Conservation (phyloP, 2,797 vertebrate species). For the Kryptolebias ocellatus region DNA sequence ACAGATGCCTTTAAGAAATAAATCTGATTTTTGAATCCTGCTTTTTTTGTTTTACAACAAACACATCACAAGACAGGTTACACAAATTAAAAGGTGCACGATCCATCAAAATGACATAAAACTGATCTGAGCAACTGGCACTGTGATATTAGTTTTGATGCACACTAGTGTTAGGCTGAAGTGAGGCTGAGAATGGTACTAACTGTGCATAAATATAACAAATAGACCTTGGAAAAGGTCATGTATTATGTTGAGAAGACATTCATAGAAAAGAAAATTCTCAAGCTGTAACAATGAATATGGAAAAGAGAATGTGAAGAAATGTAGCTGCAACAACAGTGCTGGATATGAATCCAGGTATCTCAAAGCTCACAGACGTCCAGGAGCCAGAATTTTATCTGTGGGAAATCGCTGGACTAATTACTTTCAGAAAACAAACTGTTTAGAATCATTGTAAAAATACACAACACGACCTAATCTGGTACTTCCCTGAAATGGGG, state of each 20-base stretch:
- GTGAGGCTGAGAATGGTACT: too few relatives aligned
- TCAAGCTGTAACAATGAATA: too few relatives aligned
- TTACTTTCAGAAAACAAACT: constrained; percentile 55
- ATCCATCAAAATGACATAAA: too few relatives aligned
- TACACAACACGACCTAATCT: constrained; percentile 67
- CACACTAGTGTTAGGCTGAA: too few relatives aligned
- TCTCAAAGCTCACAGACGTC: constrained; percentile 17
- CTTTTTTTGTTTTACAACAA: too few relatives aligned
- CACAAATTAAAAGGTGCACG: too few relatives aligned
- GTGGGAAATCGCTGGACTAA: constrained; percentile 60
- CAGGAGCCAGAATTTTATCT: constrained; percentile 49
- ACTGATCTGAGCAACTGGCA: too few relatives aligned
- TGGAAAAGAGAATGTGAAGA: neutral
- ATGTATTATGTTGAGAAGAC: constrained; percentile 45
- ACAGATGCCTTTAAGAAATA: too few relatives aligned
- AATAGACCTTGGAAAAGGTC: constrained; percentile 29
- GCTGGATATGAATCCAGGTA: constrained; percentile 10
- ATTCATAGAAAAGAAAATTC: constrained; percentile 27
- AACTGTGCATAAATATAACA: too few relatives aligned
- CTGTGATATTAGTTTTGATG: too few relatives aligned
- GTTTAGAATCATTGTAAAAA: constrained; percentile 67
- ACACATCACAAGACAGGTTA: too few relatives aligned
- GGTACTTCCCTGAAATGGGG: constrained; percentile 62
- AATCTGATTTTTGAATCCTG: too few relatives aligned
- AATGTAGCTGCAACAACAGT: neutral